Evolutionary conservation across 1,140 invertebrate species (phyloP).

Genomic region (Drosophila tsacasi): DNA sequence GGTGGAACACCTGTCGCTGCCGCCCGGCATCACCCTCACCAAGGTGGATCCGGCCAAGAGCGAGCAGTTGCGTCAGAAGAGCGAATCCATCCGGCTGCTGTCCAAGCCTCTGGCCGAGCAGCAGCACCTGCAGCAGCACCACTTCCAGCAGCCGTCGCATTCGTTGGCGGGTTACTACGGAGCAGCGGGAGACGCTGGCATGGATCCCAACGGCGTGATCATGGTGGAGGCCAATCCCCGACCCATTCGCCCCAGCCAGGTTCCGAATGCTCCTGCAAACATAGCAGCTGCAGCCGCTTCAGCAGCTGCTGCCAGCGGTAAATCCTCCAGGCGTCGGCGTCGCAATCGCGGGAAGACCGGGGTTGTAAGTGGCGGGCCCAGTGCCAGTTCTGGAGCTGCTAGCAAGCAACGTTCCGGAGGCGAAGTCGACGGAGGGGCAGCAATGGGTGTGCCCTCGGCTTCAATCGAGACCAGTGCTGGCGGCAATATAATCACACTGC

Average conservation of each 20-base stretch:
- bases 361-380: constrained; percentile 14
- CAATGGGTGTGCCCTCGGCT: constrained; percentile 21
- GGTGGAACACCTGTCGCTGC: constrained; percentile 90
- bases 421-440: background rate
- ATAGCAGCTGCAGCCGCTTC: constrained; percentile 45
- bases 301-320: constrained; percentile 52
- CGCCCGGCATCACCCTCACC: constrained; percentile 93
- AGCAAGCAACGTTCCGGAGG: constrained; percentile 39
- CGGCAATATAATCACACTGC: constrained; percentile 90
- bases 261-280: constrained; percentile 17
- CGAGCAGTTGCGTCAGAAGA: constrained; percentile 78
- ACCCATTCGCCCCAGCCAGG: constrained; percentile 40
- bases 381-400: constrained; percentile 13
- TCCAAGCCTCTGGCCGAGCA: constrained; percentile 69
- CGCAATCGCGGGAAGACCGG: constrained; percentile 87
- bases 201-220: constrained; percentile 71
- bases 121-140: constrained; percentile 55
- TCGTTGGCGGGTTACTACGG: constrained; percentile 65
- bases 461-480: constrained; percentile 71
- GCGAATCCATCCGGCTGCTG: constrained; percentile 77
- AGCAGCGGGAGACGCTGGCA: constrained; percentile 49
- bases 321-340: constrained; percentile 87
- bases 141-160: constrained; percentile 47
- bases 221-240: constrained; percentile 83
- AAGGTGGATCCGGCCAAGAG: constrained; percentile 89